phyloP scores from a whole-genome alignment of 2,797 vertebrate species.

The Remorina albescens region DNA sequence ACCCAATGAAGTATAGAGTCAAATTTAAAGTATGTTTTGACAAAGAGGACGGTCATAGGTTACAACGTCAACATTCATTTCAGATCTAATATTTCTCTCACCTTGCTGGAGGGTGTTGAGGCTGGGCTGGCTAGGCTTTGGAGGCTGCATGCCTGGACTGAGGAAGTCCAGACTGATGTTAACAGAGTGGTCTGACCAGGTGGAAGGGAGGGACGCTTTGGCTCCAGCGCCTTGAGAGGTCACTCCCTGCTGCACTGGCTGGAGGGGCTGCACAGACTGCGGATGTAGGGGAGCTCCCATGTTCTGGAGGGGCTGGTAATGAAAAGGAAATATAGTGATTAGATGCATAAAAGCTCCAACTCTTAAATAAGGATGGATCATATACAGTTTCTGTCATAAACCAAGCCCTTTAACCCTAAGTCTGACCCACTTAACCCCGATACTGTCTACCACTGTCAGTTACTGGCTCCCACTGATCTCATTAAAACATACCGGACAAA shows the following conservation, averaged over 20 bases:
- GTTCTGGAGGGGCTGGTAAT: slow-evolving; percentile 86
- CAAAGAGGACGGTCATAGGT: neutral
- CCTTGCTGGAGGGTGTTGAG: slow-evolving; percentile 97
- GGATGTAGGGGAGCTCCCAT: slow-evolving; percentile 88
- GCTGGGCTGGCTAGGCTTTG: slow-evolving; percentile 92
- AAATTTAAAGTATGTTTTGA: slow-evolving; percentile 2
- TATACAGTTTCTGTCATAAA: slow-evolving; percentile 28
- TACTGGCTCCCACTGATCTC: slow-evolving; percentile 37
- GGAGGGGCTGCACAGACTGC: slow-evolving; percentile 86
- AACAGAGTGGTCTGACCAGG: slow-evolving; percentile 96
- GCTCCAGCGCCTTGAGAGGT: slow-evolving; percentile 85
- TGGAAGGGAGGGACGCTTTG: slow-evolving; percentile 91
- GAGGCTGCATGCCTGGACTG: slow-evolving; percentile 92
- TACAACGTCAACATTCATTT: neutral
- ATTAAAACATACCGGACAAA: slow-evolving; percentile 59
- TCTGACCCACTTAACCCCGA: slow-evolving; percentile 57
- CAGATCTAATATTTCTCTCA: slow-evolving; percentile 73
- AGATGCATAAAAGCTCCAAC: slow-evolving; percentile 20
- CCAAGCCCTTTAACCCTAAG: slow-evolving; percentile 30
- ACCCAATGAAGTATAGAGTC: slow-evolving; percentile 8
- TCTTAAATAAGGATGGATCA: slow-evolving; percentile 29
- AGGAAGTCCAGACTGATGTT: slow-evolving; percentile 99
- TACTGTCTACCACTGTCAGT: slow-evolving; percentile 9
- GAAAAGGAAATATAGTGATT: too few species aligned
- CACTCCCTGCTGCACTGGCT: slow-evolving; percentile 86